Percentiles rank a stretch among this genome's conserved stretches.
Evolutionary conservation across 1,140 invertebrate species (phyloP).

Genomic region (Chionoecetes opilio): DNA sequence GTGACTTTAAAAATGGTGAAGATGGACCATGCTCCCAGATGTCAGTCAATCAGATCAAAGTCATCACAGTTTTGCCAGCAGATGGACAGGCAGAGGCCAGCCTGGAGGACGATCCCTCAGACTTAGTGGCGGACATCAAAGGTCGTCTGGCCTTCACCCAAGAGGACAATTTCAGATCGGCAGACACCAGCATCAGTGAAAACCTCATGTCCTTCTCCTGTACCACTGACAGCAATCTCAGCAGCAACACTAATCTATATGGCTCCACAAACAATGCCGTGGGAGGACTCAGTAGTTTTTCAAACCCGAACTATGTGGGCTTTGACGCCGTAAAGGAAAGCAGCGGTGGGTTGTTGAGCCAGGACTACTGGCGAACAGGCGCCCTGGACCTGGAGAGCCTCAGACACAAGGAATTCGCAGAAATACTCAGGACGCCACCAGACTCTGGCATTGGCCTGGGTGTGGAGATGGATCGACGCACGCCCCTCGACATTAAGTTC

Average conservation of each 20-base stretch:
- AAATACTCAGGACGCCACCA: conserved; percentile 79
- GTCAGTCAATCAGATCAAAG: conserved; percentile 69
- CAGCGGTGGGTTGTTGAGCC: conserved; percentile 72
- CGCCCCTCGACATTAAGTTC: conserved; percentile 76
- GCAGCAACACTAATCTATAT: conserved; percentile 77
- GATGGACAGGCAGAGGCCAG: conserved; percentile 63
- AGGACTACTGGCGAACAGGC: conserved; percentile 80
- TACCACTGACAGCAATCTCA: conserved; percentile 79
- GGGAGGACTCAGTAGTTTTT: conserved; percentile 73
- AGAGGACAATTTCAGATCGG: conserved; percentile 69
- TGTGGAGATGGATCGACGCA: conserved; percentile 80
- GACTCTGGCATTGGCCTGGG: conserved; percentile 80
- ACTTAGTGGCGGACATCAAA: conserved; percentile 75
- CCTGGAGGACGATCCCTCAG: conserved; percentile 76
- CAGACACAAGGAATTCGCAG: conserved; percentile 80
- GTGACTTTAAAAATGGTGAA: conserved; percentile 60
- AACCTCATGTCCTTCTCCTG: conserved; percentile 81
- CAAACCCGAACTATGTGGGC: conserved; percentile 80
- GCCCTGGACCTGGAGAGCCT: conserved; percentile 80
- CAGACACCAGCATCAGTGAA: conserved; percentile 81
- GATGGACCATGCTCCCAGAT: conserved; percentile 36
- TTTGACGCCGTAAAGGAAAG: conserved; percentile 69
- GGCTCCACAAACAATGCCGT: conserved; percentile 49
- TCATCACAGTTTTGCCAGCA: conserved; percentile 74
- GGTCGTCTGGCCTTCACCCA: conserved; percentile 78